Evolutionary conservation across 2,113 vertebrate species (phyloP), one percentile per base, ranked within the genome.

Genomic region (Amblyopsis rosae): DNA sequence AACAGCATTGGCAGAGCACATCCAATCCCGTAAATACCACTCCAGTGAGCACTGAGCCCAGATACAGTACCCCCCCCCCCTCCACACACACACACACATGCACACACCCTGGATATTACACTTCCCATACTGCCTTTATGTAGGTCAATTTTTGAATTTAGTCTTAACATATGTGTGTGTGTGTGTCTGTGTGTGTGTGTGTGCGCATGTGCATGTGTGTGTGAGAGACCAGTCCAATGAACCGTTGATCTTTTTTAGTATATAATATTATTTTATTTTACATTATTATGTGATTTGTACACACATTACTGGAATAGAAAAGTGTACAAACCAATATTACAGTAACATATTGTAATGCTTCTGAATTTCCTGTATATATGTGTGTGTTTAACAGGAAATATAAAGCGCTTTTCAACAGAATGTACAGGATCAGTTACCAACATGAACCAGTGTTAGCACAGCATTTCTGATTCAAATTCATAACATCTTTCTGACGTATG

Each of bases 1-100:
- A 91, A 90, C 88, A 87, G 80, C 80, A 86, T 91, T 91, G 85
- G 80, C 77, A 65, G 82, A 89, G 89, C 89, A 87, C 87, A 83
- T 87, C 89, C 80, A 90, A 90, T 90, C 88, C 86, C 82, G 32
- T 90, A 87, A 88, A 75, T 67, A 59, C 72, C 68, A 65, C 45
- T 26, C 76, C 63, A 59, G 70, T 60, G 79, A 77, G 82, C 76
- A 49, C 26, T 47, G 49, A 75, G 75, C 76, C 77, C 67, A 79
- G 85, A 85, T 69, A 26, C 26, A 26, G 2, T 26, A 26, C 73
- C 67, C 65, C 76, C 17, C 26, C 2, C 19, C 73, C 67, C 65
- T 74, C 17, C 26, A 26, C 19, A 26, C 19, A 26, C 19, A 26
- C 69, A 69, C 78, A 86, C 71, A 76, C 73, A 79, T 56, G 69